These are phyloP conservation scores for Trichacis sp. DNA, from an alignment of 2,888 invertebrate species.

Conservation along the genomic window DNA sequence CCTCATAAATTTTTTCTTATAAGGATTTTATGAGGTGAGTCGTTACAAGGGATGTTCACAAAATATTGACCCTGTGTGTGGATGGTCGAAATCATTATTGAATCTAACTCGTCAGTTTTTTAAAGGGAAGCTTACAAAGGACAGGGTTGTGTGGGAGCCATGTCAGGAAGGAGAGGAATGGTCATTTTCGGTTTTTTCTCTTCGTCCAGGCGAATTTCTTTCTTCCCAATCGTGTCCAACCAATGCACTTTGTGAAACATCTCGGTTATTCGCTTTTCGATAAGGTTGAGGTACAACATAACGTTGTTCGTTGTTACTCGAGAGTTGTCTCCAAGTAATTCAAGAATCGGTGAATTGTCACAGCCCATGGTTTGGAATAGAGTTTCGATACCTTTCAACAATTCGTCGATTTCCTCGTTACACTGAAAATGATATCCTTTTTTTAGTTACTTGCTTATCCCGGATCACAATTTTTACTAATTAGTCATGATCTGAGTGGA, in stretches of 20 bases:
- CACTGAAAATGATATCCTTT: conserved; percentile 51
- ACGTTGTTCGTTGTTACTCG: conserved; percentile 82
- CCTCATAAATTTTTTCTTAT: too few relatives aligned
- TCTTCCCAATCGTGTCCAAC: conserved; percentile 59
- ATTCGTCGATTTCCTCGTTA: conserved; percentile 61
- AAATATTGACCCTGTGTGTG: too few relatives aligned
- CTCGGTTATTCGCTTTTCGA: conserved; percentile 81
- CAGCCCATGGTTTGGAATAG: conserved; percentile 77
- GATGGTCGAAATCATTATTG: too few relatives aligned
- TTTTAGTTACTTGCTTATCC: neutral
- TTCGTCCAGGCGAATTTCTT: conserved; percentile 59
- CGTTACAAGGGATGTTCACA: too few relatives aligned
- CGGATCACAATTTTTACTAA: too few relatives aligned
- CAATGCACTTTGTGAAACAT: conserved; percentile 73
- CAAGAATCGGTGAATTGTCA: conserved; percentile 79
- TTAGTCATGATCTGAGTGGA: too few relatives aligned
- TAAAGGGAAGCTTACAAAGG: conserved; percentile 67
- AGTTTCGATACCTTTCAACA: conserved; percentile 70
- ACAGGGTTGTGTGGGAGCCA: conserved; percentile 71
- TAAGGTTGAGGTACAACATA: conserved; percentile 83
- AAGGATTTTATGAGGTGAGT: too few relatives aligned
- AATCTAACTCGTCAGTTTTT: too few relatives aligned
- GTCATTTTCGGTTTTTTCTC: conserved; percentile 59
- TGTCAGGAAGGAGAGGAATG: conserved; percentile 60
- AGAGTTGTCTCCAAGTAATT: conserved; percentile 79